Conservation (phyloP, 2,113 vertebrate genomes). For the Willisornis vidua region DNA sequence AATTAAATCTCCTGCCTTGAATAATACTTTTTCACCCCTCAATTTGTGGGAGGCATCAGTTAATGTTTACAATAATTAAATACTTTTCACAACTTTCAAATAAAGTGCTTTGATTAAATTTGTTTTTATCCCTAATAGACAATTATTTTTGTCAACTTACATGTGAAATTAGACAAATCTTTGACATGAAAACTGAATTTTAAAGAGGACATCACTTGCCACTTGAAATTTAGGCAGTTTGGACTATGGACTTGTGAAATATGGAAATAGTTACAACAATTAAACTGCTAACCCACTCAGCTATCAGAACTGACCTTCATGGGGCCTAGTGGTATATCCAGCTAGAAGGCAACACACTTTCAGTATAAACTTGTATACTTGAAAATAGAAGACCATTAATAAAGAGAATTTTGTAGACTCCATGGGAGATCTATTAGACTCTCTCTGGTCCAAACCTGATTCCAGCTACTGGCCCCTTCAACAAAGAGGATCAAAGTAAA, state of each 20-base stretch:
- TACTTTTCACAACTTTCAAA: background rate
- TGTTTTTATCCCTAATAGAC: background rate
- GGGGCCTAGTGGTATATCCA: background rate
- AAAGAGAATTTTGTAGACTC: background rate
- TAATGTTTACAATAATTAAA: background rate
- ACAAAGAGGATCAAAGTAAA: background rate
- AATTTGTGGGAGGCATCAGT: background rate
- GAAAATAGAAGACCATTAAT: background rate
- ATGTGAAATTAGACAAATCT: background rate
- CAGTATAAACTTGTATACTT: background rate
- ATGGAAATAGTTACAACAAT: background rate
- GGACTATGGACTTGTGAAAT: background rate
- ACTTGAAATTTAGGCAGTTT: background rate
- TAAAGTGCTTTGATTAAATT: background rate
- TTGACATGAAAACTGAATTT: background rate
- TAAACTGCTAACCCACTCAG: background rate
- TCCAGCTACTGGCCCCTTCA: background rate
- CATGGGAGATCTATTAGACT: background rate
- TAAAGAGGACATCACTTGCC: background rate
- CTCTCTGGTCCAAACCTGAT: background rate
- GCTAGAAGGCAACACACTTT: background rate
- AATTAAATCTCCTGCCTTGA: background rate
- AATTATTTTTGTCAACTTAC: background rate
- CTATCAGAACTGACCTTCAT: background rate
- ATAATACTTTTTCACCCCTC: background rate